phyloP scores from a whole-genome alignment of 2,797 vertebrate species.

The Agapornis canus region DNA sequence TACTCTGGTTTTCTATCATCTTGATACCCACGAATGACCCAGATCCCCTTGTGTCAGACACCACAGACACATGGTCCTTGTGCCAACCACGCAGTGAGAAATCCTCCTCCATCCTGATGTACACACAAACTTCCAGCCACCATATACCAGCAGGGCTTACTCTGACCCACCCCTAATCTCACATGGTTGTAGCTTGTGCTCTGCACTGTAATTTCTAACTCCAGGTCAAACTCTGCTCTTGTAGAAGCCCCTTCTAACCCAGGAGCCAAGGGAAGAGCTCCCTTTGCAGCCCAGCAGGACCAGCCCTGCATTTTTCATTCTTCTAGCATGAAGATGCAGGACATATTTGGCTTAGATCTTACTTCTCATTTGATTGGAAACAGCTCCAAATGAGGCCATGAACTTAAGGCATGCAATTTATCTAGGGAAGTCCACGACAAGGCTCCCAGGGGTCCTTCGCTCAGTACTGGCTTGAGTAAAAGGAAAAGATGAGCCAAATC shows the following conservation, averaged over 20 bases:
- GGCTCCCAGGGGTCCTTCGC: constrained; percentile 20
- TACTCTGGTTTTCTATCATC: not conserved
- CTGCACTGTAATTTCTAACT: not conserved
- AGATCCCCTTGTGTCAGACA: not conserved
- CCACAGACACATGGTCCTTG: not conserved
- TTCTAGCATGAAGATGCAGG: not conserved
- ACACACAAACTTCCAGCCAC: not conserved
- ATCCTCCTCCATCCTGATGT: not conserved
- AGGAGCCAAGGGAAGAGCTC: not conserved
- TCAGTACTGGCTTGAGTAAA: constrained; percentile 30
- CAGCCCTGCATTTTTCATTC: not conserved
- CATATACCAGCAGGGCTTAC: not conserved
- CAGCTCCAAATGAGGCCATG: constrained; percentile 4
- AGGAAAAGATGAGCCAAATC: constrained; percentile 55
- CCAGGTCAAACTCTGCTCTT: not conserved
- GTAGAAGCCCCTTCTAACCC: not conserved
- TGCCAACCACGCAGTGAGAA: not conserved
- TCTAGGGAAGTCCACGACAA: constrained; percentile 36
- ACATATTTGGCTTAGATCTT: not conserved
- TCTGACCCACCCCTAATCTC: not conserved
- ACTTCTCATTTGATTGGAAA: constrained; percentile 28
- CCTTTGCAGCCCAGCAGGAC: not conserved
- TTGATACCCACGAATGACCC: not conserved
- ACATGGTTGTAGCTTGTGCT: not conserved
- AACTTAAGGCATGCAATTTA: constrained; percentile 21